Evolutionary conservation across 2,797 vertebrate genomes (phyloP), one percentile per base, ranked within the genome.

Genomic region (Clarias laeviceps): DNA sequence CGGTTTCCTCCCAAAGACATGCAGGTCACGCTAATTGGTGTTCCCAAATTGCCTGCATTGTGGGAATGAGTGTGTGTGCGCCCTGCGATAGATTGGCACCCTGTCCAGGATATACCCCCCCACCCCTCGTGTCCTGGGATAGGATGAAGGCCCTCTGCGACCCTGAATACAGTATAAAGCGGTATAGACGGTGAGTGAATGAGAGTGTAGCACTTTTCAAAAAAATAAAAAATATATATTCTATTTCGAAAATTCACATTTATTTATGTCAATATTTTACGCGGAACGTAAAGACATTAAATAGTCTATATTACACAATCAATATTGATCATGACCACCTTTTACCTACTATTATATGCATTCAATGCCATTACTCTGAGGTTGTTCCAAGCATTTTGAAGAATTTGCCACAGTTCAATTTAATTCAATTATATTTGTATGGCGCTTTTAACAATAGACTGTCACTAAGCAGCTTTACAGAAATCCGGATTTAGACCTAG

Each of bases 391-490:
- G 27, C 9, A 57, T 57, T 27, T 32, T 24, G 32, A 18, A 32
- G 18, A 78, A 37, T 17, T 18, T 62, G 57, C 57, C 27, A 62
- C 57, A 37, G 22, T 62, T 62, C 59, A 79, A 1, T 79, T 62
- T 32, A 24, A 14, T 61, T 61, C 12, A 37, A 37, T 61, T 61
- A 62, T 80, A 80, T 64, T 80, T 62, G 29, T 62, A 61, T 62
- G 15, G 57, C 22, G 14, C 32, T 62, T 78, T 78, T 37, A 78
- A 78, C 57, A 78, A 78, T 8, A 37, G 11, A 59, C 29, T 5
- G 32, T 62, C 57, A 78, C 57, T 78, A 78, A 17, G 20, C 57
- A 62, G 32, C 57, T 78, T 78, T 78, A 78, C 32, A 40, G 76
- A 78, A 62, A 78, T 61, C 57, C n/a, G 29, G 57, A 37, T 79